Base-by-base conservation (phyloP, 2,113 vertebrate species). In the Phycodurus eques region DNA sequence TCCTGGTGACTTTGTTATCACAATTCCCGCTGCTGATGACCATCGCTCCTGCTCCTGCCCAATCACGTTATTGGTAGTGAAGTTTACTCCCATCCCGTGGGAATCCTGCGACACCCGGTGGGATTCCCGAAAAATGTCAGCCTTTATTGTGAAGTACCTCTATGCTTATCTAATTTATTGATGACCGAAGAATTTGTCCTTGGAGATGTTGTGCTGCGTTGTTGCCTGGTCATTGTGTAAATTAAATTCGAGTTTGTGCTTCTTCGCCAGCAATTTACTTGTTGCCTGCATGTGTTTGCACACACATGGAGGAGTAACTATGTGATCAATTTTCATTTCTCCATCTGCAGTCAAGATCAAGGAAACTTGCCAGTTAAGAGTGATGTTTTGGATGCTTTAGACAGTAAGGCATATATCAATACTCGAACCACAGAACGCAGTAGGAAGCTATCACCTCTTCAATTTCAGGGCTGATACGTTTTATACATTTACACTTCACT, bases 121-220 rank as follows among this genome's bases (percentile, higher is more conserved):
- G 35, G 35, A 39, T 39, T 39, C 35, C 35, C 35, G 35, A 39
- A 39, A 3, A 39, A 39, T 39, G 35, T 3, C 35, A 39, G 35
- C 35, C 35, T 39, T 39, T 39, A 19, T 15, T 61, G 14, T 35
- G 14, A 71, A 70, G 68, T 69, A 13, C 19, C 31, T 54, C n/a
- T 54, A 72, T 74, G 27, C 72, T 85, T 71, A 82, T 87, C 70
- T 85, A 49, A 84, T 87, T 82, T 84, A 80, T 46, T 49, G 79
- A 80, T 84, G 80, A 77, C 72, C 85, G 74, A 71, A 35, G 65
- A 63, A 47, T 83, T 87, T 89, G 89, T 89, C 91, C 88, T 86
- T 90, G 85, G 77, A 68, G 79, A 79, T 20, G 66, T 64, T 73
- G 64, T 74, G 63, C 78, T 72, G 71, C 35, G 3, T 39, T 22